Evolutionary conservation across 2,797 vertebrate genomes (phyloP).

Genomic region (Saxicola maurus): DNA sequence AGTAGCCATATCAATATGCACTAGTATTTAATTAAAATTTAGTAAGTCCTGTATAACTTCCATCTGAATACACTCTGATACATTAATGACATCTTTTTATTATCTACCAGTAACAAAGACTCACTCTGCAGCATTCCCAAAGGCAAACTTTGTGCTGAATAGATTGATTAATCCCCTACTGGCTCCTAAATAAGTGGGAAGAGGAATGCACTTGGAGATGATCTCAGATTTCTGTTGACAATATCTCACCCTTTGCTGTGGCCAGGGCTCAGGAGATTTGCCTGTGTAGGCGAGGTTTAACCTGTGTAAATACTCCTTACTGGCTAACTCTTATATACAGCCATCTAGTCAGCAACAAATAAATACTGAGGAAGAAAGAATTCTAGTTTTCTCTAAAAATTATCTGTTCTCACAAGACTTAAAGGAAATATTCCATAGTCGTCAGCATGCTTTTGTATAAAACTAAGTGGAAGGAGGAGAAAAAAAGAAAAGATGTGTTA

Average conservation of each 20-base stretch:
- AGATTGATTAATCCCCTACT: background rate
- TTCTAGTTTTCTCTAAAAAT: background rate
- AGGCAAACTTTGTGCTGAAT: background rate
- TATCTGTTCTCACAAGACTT: background rate
- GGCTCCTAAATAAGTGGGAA: background rate
- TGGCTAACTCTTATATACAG: background rate
- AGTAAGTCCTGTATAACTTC: background rate
- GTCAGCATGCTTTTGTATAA: background rate
- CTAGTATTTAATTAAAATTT: background rate
- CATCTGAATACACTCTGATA: background rate
- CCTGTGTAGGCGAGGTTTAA: background rate
- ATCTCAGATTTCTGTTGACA: background rate
- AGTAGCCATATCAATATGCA: background rate
- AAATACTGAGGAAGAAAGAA: background rate
- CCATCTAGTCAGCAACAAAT: background rate
- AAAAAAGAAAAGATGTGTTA: background rate
- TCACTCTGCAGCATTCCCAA: background rate
- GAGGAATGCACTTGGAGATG: background rate
- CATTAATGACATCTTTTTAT: background rate
- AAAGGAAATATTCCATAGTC: background rate
- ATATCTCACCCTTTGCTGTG: background rate
- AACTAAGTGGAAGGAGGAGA: background rate
- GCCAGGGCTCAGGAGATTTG: background rate
- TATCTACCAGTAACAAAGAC: background rate
- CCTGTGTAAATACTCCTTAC: background rate